phyloP scores from a whole-genome alignment of 1,140 invertebrate genomes.

The Druon quercuslanigerum region DNA sequence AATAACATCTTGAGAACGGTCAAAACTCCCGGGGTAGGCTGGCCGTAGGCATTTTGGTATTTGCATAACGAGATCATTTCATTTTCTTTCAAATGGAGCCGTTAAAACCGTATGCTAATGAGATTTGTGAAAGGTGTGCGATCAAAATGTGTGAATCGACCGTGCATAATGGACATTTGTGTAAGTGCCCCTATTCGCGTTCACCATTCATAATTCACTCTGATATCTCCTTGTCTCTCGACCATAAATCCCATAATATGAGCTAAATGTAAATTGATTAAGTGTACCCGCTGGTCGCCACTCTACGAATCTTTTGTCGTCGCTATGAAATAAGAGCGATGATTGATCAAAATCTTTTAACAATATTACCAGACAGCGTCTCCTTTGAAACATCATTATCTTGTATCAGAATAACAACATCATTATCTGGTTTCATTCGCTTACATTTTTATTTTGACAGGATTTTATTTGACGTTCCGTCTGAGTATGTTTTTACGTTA shows the following conservation, averaged over 20 bases:
- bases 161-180: neutral
- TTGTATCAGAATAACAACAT: no score
- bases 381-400: neutral
- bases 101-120: conserved; percentile 56
- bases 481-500: no score
- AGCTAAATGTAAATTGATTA: conserved; percentile 28
- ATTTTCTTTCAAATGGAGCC: conserved; percentile 42
- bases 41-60: conserved; percentile 49
- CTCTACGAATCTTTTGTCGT: conserved; percentile 6
- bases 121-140: conserved; percentile 55
- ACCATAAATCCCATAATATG: conserved; percentile 22
- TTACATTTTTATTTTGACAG: no score
- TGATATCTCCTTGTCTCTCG: conserved; percentile 4
- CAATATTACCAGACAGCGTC: neutral
- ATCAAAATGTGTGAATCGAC: conserved; percentile 47
- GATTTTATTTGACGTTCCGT: no score
- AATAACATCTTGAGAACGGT: neutral
- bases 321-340: conserved; percentile 5
- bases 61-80: conserved; percentile 65
- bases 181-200: neutral
- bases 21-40: conserved; percentile 35
- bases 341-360: neutral
- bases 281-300: neutral
- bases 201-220: neutral
- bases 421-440: no score